A percentile compares a stretch with the other conserved stretches of the same genome.
These are phyloP conservation scores for Habrosyne pyritoides DNA, from an alignment of 2,888 invertebrate genomes.

Conservation along the genomic window DNA sequence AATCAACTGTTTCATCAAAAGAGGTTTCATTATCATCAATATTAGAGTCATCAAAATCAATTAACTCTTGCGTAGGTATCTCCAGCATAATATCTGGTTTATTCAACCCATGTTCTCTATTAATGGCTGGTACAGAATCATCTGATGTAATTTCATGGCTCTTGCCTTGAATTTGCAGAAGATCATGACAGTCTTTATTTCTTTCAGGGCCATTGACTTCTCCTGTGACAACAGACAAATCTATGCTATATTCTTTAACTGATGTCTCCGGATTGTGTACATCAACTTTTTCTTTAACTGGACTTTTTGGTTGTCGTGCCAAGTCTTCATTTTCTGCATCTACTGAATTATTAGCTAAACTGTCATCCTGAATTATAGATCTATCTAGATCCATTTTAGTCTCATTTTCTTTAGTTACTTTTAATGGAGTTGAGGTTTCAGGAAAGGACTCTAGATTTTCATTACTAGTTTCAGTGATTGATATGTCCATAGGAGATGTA, in stretches of 20 bases:
- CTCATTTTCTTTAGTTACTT: conserved; percentile 17
- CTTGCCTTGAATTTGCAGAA: not conserved
- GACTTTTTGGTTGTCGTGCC: not conserved
- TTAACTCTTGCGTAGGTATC: conserved; percentile 65
- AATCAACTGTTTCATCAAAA: conserved; percentile 7
- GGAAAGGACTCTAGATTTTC: conserved; percentile 4
- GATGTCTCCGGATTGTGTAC: conserved; percentile 13
- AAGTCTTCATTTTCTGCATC: not conserved
- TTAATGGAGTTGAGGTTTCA: not conserved
- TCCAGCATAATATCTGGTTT: conserved; percentile 70
- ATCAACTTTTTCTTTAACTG: not conserved
- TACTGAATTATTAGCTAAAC: not conserved
- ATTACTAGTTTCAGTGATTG: not conserved
- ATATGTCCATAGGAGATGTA: not conserved
- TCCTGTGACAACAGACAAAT: conserved; percentile 5
- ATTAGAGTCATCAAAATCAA: conserved; percentile 45
- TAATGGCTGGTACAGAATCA: conserved; percentile 14
- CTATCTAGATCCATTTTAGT: conserved; percentile 13
- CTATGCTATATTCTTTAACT: not conserved
- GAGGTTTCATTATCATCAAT: conserved; percentile 14
- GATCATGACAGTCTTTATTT: conserved; percentile 1
- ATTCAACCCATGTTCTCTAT: conserved; percentile 49
- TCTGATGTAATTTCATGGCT: conserved; percentile 7
- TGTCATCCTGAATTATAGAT: not conserved
- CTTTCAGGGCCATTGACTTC: conserved; percentile 6